Evolutionary conservation across 2,113 vertebrate species (phyloP).

Genomic region (Pelobates fuscus): DNA sequence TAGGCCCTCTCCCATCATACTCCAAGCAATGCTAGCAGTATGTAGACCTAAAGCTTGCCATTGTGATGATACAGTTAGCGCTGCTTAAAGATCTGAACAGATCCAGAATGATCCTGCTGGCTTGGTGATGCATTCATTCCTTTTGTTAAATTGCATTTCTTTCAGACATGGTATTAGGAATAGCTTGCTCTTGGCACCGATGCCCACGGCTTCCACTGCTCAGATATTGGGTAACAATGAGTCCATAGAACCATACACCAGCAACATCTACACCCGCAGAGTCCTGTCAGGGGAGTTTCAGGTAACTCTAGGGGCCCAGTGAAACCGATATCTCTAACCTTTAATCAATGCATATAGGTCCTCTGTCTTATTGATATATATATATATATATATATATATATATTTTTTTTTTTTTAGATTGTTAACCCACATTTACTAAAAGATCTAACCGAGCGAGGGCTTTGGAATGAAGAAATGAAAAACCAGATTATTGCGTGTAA

Average conservation of each 20-base stretch:
- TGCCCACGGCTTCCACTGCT: constrained; percentile 97
- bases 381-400: too few relatives aligned
- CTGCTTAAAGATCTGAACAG: too few relatives aligned
- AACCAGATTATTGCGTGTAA: constrained; percentile 93
- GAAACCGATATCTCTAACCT: too few relatives aligned
- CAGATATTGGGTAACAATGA: constrained; percentile 98
- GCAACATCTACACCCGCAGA: constrained; percentile 95
- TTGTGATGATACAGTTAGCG: too few relatives aligned
- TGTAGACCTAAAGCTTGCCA: too few relatives aligned
- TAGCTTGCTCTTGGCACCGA: constrained; percentile 92
- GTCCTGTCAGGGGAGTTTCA: constrained; percentile 97
- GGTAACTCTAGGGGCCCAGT: constrained; percentile 63
- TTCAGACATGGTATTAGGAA: constrained; percentile 87
- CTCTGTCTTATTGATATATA: too few relatives aligned
- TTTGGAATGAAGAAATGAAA: constrained; percentile 96
- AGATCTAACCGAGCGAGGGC: constrained; percentile 87
- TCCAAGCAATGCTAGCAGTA: too few relatives aligned
- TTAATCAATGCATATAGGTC: constrained; percentile 1
- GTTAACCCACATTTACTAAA: constrained; percentile 96
- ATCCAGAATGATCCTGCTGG: too few relatives aligned
- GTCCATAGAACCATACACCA: constrained; percentile 95
- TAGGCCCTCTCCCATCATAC: too few relatives aligned
- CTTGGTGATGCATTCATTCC: neutral
- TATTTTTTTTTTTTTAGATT: constrained; percentile 68
- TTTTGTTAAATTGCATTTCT: neutral